Conservation (phyloP, 2,888 invertebrate species). For the Strigamia transsilvanica region DNA sequence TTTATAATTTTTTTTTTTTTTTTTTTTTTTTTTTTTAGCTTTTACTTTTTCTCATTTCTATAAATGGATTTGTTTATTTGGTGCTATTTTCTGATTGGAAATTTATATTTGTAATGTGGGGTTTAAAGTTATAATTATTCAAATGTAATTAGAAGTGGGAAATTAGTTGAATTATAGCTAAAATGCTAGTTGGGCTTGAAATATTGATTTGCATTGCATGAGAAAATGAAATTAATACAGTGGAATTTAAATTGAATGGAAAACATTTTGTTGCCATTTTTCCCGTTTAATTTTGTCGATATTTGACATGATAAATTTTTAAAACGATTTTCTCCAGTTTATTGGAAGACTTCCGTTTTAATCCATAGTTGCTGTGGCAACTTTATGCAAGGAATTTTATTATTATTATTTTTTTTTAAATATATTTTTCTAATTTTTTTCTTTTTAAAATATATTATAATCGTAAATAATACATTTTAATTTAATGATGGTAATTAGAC, state of each 20-base stretch:
- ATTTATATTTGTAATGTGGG: neutral
- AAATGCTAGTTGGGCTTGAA: slow-evolving; percentile 1
- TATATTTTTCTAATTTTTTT: neutral
- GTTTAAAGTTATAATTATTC: neutral
- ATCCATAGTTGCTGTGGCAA: too few species aligned
- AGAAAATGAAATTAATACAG: slow-evolving; percentile 14
- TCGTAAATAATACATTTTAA: neutral
- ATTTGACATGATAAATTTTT: slow-evolving; percentile 8
- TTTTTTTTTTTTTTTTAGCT: neutral
- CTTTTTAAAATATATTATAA: neutral
- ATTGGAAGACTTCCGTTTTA: slow-evolving; percentile 1
- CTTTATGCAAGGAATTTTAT: neutral
- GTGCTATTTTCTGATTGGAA: neutral
- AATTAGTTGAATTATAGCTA: slow-evolving; percentile 6
- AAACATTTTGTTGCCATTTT: neutral
- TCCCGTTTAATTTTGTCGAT: neutral
- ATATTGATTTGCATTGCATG: slow-evolving; percentile 15
- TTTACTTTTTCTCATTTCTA: neutral
- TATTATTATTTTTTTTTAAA: neutral
- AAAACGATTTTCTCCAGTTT: slow-evolving; percentile 22
- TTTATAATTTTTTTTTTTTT: neutral
- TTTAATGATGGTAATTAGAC: slow-evolving; percentile 4
- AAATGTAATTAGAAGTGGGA: neutral
- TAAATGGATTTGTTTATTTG: neutral
- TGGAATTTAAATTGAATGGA: slow-evolving; percentile 24